These are phyloP conservation scores for Koerneria pararmatus DNA, from an alignment of 2,888 invertebrate species.

Conservation along the genomic window DNA sequence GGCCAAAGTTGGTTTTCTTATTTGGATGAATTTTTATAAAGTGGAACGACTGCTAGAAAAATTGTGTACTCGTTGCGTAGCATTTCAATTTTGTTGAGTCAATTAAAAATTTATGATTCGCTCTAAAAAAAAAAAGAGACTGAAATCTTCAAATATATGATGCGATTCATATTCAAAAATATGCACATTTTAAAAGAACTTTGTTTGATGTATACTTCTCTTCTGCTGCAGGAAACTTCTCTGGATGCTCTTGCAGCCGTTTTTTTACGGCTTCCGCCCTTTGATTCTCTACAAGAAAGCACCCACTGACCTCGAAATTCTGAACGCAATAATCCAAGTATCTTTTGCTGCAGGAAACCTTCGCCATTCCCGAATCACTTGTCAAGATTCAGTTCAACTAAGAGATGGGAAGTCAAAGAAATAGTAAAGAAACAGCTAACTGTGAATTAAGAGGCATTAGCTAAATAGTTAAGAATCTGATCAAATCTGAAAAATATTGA, in stretches of 20 bases:
- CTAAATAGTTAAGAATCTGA: too few relatives aligned
- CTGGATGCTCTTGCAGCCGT: slow-evolving; percentile 86
- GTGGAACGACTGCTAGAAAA: too few relatives aligned
- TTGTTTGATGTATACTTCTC: neutral
- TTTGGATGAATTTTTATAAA: too few relatives aligned
- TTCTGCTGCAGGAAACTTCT: neutral
- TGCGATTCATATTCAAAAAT: neutral
- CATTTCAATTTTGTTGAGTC: too few relatives aligned
- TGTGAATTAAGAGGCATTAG: too few relatives aligned
- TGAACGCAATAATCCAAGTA: slow-evolving; percentile 77
- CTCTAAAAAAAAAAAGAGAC: neutral
- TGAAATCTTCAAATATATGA: neutral
- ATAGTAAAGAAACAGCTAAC: too few relatives aligned
- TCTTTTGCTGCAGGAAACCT: neutral
- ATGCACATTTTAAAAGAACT: too few relatives aligned
- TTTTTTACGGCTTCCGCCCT: slow-evolving; percentile 90
- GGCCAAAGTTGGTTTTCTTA: slow-evolving; percentile 83
- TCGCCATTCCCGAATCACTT: too few relatives aligned
- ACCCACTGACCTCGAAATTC: slow-evolving; percentile 74
- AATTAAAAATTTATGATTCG: neutral
- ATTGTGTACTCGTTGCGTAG: too few relatives aligned
- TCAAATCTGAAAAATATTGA: too few relatives aligned
- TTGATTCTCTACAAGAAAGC: slow-evolving; percentile 63
- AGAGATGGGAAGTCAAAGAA: too few relatives aligned
- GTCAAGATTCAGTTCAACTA: too few relatives aligned